Conservation (phyloP, 1,140 invertebrate species). For the Papilio aristodemus region DNA sequence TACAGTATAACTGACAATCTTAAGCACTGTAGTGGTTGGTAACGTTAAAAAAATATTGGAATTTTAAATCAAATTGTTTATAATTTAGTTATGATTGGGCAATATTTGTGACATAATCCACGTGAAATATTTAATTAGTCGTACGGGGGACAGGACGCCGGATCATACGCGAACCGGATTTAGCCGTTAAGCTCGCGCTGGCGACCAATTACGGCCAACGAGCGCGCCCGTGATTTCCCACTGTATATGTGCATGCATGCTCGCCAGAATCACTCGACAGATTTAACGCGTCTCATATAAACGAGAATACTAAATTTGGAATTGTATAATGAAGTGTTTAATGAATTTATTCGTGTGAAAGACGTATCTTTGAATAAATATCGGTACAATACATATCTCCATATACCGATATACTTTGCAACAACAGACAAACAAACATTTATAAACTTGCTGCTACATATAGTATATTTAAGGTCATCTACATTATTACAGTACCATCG, state of each 20-base stretch:
- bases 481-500: no score
- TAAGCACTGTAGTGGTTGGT: no score
- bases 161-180: constrained; percentile 26
- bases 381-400: not conserved
- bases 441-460: no score
- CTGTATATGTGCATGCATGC: not conserved
- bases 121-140: constrained; percentile 25
- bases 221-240: constrained; percentile 5
- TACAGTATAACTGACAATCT: no score
- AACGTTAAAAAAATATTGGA: no score
- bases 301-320: not conserved
- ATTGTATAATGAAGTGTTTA: not conserved
- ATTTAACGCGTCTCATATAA: not conserved
- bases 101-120: not conserved
- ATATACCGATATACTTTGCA: not conserved
- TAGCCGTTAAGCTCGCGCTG: constrained; percentile 18
- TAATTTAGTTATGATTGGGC: not conserved
- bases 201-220: constrained; percentile 22
- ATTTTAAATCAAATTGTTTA: no score
- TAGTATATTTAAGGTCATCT: no score
- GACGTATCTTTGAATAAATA: not conserved
- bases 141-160: not conserved
- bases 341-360: not conserved
- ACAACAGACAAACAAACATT: no score
- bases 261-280: not conserved